phyloP scores from a whole-genome alignment of 2,797 vertebrate species.

The Odontamblyopus rebecca region DNA sequence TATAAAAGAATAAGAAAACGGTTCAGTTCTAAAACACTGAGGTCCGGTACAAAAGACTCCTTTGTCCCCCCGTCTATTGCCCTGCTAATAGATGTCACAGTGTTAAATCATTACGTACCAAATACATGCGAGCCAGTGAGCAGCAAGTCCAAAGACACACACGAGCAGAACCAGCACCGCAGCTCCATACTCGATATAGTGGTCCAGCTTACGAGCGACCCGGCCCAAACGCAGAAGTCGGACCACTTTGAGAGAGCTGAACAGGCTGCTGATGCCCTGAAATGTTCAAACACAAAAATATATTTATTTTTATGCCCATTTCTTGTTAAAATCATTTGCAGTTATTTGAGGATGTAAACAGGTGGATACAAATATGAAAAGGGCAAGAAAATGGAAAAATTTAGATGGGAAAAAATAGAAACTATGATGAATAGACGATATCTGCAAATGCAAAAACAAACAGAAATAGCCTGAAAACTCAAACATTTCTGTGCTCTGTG shows the following conservation, averaged over 20 bases:
- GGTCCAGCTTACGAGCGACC: slow-evolving; percentile 96
- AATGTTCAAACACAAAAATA: slow-evolving; percentile 28
- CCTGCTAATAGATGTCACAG: neutral
- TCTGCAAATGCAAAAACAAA: neutral
- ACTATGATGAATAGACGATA: neutral
- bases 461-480: neutral
- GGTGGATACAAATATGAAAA: neutral
- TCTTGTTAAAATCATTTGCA: too few species aligned
- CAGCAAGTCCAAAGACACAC: slow-evolving; percentile 95
- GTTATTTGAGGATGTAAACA: neutral
- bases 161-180: slow-evolving; percentile 95
- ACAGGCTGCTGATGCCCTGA: slow-evolving; percentile 97
- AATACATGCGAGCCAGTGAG: slow-evolving; percentile 98
- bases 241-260: slow-evolving; percentile 97
- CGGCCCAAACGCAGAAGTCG: slow-evolving; percentile 93
- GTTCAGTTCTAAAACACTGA: too few species aligned
- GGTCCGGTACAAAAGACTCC: too few species aligned
- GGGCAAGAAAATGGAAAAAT: neutral
- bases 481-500: slow-evolving; percentile 14
- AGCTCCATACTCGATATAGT: slow-evolving; percentile 98
- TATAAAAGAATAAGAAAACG: too few species aligned
- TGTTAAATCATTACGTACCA: slow-evolving; percentile 72
- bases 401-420: neutral
- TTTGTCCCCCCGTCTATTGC: too few species aligned
- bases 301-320: neutral